Evolutionary conservation across 1,140 invertebrate genomes (phyloP), one percentile per base, ranked within the genome.

Genomic region (Brachionus sp.): DNA sequence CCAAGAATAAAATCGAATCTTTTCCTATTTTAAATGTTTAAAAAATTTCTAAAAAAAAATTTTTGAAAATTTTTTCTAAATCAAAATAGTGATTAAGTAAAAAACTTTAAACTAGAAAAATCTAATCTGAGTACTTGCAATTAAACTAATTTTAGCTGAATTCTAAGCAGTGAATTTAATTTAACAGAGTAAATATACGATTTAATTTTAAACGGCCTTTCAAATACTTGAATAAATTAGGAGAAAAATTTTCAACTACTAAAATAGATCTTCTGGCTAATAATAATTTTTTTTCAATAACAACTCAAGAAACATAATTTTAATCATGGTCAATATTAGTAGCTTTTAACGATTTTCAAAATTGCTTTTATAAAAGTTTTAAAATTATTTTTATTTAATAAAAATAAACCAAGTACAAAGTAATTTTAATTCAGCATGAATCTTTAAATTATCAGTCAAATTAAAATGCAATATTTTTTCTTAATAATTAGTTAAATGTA

Each of bases 181-280:
- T 19, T 57, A 9, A 19, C 16, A 23, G 19, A 57, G 50, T 19
- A 57, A 57, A 23, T 25, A 57, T 19, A 19, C 50, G 19, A 57
- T 57, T 23, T 7, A 57, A 25, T 19, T 57, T 57, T 19, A 57
- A 57, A 57, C 19, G 50, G 50, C 50, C 50, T 57, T 57, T 57
- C n/a, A 57, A 57, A 25, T 57, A 57, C 50, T 57, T 57, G n/a
- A 57, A 57, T 57, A 57, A 57, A 57, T 57, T 57, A 57, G 50
- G 7, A 57, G 19, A 57, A 57, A 19, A 19, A 19, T 3, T 23
- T 57, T 57, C 50, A 19, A 57, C 16, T 57, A 57, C 50, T 19
- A 57, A 57, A 19, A 3, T 19, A 57, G 50, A 57, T 19, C 50
- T 57, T 19, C 19, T 57, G 50, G 19, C 19, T 19, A 19, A 19